Conservation (phyloP, 2,888 invertebrate genomes). For the Drepanosiphum platanoidis region DNA sequence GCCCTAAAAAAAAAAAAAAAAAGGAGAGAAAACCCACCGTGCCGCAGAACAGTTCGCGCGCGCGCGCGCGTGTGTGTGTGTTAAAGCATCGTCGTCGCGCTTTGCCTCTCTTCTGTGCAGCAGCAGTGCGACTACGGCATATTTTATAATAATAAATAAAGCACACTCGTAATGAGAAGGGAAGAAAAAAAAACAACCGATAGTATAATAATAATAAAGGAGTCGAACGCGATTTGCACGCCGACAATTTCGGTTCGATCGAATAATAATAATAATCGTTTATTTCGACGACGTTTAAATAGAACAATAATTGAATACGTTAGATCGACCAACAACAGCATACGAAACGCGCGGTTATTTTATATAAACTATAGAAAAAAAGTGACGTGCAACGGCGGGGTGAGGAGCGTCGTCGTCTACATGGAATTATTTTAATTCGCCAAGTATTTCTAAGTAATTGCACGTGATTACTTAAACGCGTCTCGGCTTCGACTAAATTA, state of each 20-base stretch:
- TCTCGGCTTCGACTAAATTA: slow-evolving; percentile 18
- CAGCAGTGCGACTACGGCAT: slow-evolving; percentile 1
- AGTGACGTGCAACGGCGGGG: too few species aligned
- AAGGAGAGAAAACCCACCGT: slow-evolving; percentile 29
- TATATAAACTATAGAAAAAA: too few species aligned
- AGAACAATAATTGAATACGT: not conserved
- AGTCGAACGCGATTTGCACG: not conserved
- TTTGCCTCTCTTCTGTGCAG: slow-evolving; percentile 1
- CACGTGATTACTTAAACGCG: slow-evolving; percentile 19
- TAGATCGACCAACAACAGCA: too few species aligned
- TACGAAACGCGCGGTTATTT: too few species aligned
- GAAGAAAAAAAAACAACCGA: slow-evolving; percentile 28
- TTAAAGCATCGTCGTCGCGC: slow-evolving; percentile 22
- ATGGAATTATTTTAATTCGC: not conserved
- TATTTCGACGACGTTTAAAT: not conserved
- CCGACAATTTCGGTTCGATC: too few species aligned
- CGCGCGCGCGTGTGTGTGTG: too few species aligned
- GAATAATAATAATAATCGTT: too few species aligned
- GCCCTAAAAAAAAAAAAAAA: slow-evolving; percentile 49
- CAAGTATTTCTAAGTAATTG: slow-evolving; percentile 12
- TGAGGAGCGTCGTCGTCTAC: not conserved
- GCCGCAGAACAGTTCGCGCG: too few species aligned
- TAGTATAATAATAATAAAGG: slow-evolving; percentile 29
- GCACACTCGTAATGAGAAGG: slow-evolving; percentile 23
- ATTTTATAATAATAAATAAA: slow-evolving; percentile 43